Evolutionary conservation across 2,797 vertebrate genomes (phyloP), one percentile per base, ranked within the genome.

Genomic region (Acanthurus leucopareius): DNA sequence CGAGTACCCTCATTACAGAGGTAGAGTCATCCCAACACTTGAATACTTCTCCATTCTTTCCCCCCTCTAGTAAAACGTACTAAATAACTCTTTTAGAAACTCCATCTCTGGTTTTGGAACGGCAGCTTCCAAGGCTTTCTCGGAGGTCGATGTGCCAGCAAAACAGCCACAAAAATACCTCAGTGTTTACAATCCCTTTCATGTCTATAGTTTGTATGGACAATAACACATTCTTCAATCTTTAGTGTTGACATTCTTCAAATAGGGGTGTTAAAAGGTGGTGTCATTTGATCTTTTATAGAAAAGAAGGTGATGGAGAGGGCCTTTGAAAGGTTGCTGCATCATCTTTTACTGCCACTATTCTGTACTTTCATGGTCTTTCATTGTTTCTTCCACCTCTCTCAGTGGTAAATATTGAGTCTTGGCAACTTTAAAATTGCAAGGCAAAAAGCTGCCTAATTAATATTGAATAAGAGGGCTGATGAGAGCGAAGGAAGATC

Each of bases 271-370:
- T 83, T 79, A 53, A 73, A 20, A 80, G 83, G 75, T 63, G 65
- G 28, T 53, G 83, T 88, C 80, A 83, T 77, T 64, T 28, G 87
- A 89, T 86, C 65, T 66, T 87, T 87, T 70, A 77, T 69, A 66
- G 69, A 80, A 77, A 60, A 5, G 2, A 53, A 61, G 77, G 74
- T 28, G 77, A 69, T 63, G 20, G 52, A 53, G 51, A 69, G 38
- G n/a, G 1, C 51, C 69, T 87, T 81, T 81, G 73, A 89, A 78
- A 58, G 44, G 35, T 42, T 20, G 0, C 52, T 15, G 48, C 48
- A 17, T 71, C 72, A 17, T 83, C 81, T 84, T 88, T 87, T 63
- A 83, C 69, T 54, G 69, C 56, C 20, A 2, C 75, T 53, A 0
- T 53, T 80, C 58, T 65, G 47, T 10, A 14, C 22, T 44, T 83